Conservation (phyloP, 2,888 invertebrate species). For the Thelaira solivaga region DNA sequence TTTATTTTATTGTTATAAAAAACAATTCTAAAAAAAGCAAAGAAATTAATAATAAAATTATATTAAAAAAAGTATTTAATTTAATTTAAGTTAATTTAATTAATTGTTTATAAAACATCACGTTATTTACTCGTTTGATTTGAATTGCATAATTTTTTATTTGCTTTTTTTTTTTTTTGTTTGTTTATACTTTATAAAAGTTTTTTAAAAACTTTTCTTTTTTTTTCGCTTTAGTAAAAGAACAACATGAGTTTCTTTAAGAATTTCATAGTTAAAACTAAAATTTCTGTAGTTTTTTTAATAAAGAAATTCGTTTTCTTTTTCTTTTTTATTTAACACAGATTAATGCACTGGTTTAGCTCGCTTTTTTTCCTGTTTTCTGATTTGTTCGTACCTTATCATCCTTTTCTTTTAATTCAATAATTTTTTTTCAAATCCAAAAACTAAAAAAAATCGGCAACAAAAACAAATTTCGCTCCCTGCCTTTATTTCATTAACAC, state of each 20-base stretch:
- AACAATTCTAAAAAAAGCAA: neutral
- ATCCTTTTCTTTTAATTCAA: neutral
- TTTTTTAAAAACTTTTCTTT: conserved; percentile 59
- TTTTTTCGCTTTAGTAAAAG: conserved; percentile 8
- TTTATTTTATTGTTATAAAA: conserved; percentile 41
- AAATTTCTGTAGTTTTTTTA: conserved; percentile 23
- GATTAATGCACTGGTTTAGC: conserved; percentile 74
- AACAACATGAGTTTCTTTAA: conserved; percentile 47
- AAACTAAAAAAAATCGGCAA: neutral
- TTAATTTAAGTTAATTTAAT: too few relatives aligned
- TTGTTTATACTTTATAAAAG: conserved; percentile 48
- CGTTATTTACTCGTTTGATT: conserved; percentile 75
- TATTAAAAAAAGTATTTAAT: conserved; percentile 43
- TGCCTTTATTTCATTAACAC: too few relatives aligned
- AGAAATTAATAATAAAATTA: conserved; percentile 36
- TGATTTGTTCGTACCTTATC: neutral
- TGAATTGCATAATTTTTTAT: too few relatives aligned
- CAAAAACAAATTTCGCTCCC: too few relatives aligned
- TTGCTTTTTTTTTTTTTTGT: conserved; percentile 17
- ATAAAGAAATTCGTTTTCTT: conserved; percentile 13
- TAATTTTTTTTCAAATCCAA: neutral
- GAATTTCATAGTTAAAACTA: conserved; percentile 52
- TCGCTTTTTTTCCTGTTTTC: conserved; percentile 35
- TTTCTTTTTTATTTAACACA: conserved; percentile 68
- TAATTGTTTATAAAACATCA: conserved; percentile 70